Evolutionary conservation across 2,888 invertebrate genomes (phyloP).

Genomic region (Rugalucina vietnamica): DNA sequence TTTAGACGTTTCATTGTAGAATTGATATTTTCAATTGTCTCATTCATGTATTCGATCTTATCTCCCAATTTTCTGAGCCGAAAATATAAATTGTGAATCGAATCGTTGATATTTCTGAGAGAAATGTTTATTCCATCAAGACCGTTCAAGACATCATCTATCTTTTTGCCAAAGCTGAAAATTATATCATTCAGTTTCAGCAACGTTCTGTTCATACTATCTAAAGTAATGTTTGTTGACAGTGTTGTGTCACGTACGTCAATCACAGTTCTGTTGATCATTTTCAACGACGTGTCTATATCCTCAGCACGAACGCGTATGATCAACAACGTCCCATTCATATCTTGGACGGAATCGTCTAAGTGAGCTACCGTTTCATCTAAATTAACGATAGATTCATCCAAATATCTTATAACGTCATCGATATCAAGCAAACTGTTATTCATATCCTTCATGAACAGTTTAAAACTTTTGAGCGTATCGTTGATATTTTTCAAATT

Average conservation of each 20-base stretch:
- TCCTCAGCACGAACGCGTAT: conserved; percentile 30
- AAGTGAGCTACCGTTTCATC: conserved; percentile 40
- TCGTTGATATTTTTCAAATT: conserved; percentile 51
- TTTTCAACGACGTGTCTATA: conserved; percentile 33
- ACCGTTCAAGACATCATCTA: conserved; percentile 36
- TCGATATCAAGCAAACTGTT: conserved; percentile 52
- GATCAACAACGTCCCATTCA: conserved; percentile 38
- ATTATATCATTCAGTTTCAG: conserved; percentile 47
- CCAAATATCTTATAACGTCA: conserved; percentile 51
- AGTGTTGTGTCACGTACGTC: conserved; percentile 46
- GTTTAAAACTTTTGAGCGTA: conserved; percentile 49
- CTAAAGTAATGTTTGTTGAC: conserved; percentile 52
- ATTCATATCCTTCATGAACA: conserved; percentile 45
- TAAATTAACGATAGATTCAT: conserved; percentile 45
- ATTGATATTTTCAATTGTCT: conserved; percentile 37
- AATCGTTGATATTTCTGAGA: conserved; percentile 46
- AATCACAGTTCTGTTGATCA: conserved; percentile 42
- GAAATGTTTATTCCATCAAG: conserved; percentile 46
- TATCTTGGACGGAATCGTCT: conserved; percentile 43
- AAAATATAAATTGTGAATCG: conserved; percentile 43
- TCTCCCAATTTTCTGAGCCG: conserved; percentile 31
- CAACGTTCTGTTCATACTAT: conserved; percentile 54
- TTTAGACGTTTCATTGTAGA: conserved; percentile 35
- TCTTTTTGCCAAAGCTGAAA: conserved; percentile 20
- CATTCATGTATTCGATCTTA: conserved; percentile 36